phyloP scores from a whole-genome alignment of 2,113 vertebrate genomes.

The Lontra canadensis region DNA sequence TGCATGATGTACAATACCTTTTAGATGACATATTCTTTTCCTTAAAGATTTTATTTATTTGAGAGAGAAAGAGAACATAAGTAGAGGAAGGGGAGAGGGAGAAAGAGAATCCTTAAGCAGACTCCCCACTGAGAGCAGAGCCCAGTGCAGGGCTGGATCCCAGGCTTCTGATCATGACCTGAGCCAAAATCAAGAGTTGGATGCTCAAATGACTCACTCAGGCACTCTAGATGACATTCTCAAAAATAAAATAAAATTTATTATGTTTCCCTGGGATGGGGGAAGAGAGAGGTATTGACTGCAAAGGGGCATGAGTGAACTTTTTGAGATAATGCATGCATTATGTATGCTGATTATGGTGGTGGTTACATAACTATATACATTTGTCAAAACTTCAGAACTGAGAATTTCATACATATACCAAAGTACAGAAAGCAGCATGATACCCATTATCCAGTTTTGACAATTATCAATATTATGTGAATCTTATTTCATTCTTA shows the following conservation, averaged over 20 bases:
- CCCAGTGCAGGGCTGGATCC: no score
- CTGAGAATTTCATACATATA: background rate
- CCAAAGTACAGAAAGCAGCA: background rate
- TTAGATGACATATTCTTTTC: background rate
- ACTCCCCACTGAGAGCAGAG: no score
- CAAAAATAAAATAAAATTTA: background rate
- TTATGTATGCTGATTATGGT: background rate
- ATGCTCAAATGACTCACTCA: no score
- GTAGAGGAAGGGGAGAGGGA: no score
- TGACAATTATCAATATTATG: background rate
- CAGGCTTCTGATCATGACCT: no score
- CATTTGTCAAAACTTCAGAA: background rate
- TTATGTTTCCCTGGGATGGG: background rate
- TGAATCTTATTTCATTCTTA: background rate
- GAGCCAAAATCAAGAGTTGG: no score
- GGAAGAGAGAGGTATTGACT: background rate
- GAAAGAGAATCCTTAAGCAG: no score
- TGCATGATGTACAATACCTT: background rate
- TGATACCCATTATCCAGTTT: background rate
- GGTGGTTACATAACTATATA: background rate
- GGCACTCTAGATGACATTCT: background rate
- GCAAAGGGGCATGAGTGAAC: background rate
- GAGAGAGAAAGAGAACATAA: no score
- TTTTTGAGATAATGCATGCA: background rate
- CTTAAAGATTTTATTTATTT: no score